Evolutionary conservation across 2,113 vertebrate genomes (phyloP), one percentile per base, ranked within the genome.

Genomic region (Scomber colias): DNA sequence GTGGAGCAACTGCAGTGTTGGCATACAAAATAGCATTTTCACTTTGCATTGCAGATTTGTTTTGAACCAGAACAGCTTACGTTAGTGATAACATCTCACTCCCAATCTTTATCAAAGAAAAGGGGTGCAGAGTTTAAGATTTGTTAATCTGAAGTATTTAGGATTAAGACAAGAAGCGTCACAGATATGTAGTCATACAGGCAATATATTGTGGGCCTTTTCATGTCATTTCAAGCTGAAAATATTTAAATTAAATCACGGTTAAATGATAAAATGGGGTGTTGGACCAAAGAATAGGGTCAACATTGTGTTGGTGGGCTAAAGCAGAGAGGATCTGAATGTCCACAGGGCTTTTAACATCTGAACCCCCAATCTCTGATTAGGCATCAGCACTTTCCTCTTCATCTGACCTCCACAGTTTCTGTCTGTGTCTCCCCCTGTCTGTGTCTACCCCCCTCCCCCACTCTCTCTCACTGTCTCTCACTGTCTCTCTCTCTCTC

Each of bases 401-500:
- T 86, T 83, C 70, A 75, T 85, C 71, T 90, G 90, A 91, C 91
- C 90, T 90, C 85, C 54, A 81, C 57, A 19, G 53, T 75, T 81
- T 79, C 62, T 72, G 63, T 71, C 67, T 82, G 44, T 74, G 49
- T 57, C 61, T 40, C 35, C 35, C 16, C 35, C 35, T 8, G 6
- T 40, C 35, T 40, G 7, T 40, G 35, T 40, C 35, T 40, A 7
- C 24, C 24, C 24, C 24, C 24, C 61, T 40, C 35, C 35, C 16
- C 35, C 35, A 9, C 7, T 40, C 35, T 40, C 35, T 40, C 7
- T 40, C 35, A 10, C 35, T 40, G 0, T 40, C 35, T 40, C 5
- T 40, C 35, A 10, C 6, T 9, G 8, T 40, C 7, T 80, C 30
- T 46, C 31, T 31, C 68, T 35, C 65, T 69, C 56, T 54, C 44